These are phyloP conservation scores for Antheraea assamensis DNA, from an alignment of 2,888 invertebrate species.

Conservation along the genomic window DNA sequence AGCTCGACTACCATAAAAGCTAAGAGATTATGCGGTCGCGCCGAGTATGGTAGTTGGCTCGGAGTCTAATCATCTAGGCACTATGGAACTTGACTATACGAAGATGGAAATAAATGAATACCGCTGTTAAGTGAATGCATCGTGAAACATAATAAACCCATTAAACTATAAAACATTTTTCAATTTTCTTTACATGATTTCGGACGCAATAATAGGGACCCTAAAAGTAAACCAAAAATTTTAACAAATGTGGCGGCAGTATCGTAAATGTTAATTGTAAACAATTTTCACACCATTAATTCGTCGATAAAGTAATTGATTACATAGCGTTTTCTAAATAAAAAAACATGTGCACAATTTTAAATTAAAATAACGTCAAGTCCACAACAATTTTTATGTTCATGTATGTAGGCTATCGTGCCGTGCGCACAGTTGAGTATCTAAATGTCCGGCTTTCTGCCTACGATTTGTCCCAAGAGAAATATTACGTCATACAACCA, in stretches of 20 bases:
- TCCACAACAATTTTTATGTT: slow-evolving; percentile 66
- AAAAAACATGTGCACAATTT: slow-evolving; percentile 42
- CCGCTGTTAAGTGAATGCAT: slow-evolving; percentile 28
- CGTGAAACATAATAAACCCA: slow-evolving; percentile 33
- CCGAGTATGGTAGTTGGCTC: slow-evolving; percentile 70
- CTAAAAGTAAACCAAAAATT: neutral
- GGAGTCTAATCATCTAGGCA: slow-evolving; percentile 70
- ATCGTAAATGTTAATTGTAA: neutral
- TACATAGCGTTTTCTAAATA: slow-evolving; percentile 34
- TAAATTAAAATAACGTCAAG: slow-evolving; percentile 59
- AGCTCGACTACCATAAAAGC: slow-evolving; percentile 68
- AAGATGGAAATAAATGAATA: slow-evolving; percentile 47
- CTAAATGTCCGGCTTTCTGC: slow-evolving; percentile 71
- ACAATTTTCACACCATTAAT: slow-evolving; percentile 11
- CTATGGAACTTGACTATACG: slow-evolving; percentile 62
- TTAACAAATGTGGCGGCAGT: neutral
- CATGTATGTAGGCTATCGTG: slow-evolving; percentile 75
- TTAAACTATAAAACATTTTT: slow-evolving; percentile 20
- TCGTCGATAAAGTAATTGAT: slow-evolving; percentile 23
- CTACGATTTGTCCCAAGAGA: slow-evolving; percentile 62
- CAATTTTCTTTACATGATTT: neutral
- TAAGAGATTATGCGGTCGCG: slow-evolving; percentile 65
- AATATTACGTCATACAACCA: slow-evolving; percentile 68
- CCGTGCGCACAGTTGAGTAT: slow-evolving; percentile 72
- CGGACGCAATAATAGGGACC: neutral